A percentile compares a stretch with the other conserved stretches of the same genome.
Conservation (phyloP, 2,113 vertebrate genomes). For the Cynopterus brachyotis region DNA sequence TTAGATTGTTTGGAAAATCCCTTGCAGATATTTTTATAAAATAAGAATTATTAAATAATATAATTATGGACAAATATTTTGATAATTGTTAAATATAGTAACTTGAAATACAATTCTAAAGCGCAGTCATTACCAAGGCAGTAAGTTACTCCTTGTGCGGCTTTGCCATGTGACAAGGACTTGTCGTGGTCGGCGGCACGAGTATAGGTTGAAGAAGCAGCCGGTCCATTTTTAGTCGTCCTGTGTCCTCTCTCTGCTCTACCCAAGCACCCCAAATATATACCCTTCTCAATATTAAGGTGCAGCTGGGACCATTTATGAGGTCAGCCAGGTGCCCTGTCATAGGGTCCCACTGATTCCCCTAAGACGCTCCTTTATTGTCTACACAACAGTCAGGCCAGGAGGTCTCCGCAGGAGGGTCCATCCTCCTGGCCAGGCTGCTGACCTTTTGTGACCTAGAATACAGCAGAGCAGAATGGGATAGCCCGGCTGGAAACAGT, state of each 20-base stretch:
- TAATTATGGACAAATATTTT: neutral
- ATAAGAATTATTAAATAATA: neutral
- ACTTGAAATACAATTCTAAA: neutral
- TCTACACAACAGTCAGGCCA: neutral
- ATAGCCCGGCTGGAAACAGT: neutral
- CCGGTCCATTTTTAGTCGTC: neutral
- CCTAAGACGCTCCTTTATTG: neutral
- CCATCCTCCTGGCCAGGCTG: neutral
- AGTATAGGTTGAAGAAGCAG: neutral
- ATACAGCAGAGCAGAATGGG: conserved; percentile 9
- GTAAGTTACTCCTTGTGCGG: neutral
- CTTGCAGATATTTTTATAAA: neutral
- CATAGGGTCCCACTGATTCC: neutral
- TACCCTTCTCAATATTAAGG: neutral
- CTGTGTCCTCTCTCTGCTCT: neutral
- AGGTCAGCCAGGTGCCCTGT: neutral
- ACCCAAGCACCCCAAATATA: neutral
- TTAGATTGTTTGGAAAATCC: neutral
- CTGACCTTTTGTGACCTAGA: conserved; percentile 44
- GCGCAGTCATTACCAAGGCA: neutral
- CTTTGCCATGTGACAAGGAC: neutral
- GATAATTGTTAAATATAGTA: neutral
- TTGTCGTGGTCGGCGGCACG: neutral
- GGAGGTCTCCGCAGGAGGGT: neutral
- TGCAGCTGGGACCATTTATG: neutral